These are phyloP conservation scores for Sarcoramphus papa DNA, from an alignment of 2,797 vertebrate species.

Conservation along the genomic window DNA sequence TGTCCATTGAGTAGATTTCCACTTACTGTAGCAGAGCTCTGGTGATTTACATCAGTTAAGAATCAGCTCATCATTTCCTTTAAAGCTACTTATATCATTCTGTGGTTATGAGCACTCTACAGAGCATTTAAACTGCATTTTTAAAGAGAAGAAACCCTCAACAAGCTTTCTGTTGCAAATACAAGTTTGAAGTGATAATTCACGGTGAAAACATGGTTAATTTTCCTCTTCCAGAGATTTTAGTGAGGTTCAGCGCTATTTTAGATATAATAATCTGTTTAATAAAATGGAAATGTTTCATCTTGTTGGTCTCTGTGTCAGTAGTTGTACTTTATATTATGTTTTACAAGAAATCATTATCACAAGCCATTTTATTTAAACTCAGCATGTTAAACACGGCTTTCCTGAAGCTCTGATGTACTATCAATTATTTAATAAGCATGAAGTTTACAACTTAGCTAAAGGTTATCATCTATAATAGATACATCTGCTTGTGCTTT, in stretches of 20 bases:
- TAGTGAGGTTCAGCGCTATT: not conserved
- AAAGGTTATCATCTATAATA: constrained; percentile 23
- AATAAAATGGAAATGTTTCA: not conserved
- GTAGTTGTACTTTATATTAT: not conserved
- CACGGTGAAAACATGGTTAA: not conserved
- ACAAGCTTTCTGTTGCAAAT: not conserved
- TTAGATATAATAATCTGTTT: not conserved
- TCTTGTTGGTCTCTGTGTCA: not conserved
- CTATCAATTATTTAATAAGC: constrained; percentile 18
- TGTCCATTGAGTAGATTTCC: constrained; percentile 42
- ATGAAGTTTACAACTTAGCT: constrained; percentile 1
- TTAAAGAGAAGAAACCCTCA: not conserved
- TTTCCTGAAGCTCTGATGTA: not conserved
- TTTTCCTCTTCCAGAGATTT: not conserved
- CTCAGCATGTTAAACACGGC: not conserved
- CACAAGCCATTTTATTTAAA: not conserved
- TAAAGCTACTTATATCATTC: constrained; percentile 24
- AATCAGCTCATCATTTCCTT: constrained; percentile 56
- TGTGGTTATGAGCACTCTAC: constrained; percentile 46
- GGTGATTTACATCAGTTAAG: constrained; percentile 52
- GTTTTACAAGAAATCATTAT: not conserved
- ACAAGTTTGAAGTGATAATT: not conserved
- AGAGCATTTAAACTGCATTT: constrained; percentile 6
- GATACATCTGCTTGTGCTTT: not conserved
- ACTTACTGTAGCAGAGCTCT: constrained; percentile 28